These are phyloP conservation scores for Nematolebias whitei DNA, from an alignment of 2,113 vertebrate species.

Conservation along the genomic window DNA sequence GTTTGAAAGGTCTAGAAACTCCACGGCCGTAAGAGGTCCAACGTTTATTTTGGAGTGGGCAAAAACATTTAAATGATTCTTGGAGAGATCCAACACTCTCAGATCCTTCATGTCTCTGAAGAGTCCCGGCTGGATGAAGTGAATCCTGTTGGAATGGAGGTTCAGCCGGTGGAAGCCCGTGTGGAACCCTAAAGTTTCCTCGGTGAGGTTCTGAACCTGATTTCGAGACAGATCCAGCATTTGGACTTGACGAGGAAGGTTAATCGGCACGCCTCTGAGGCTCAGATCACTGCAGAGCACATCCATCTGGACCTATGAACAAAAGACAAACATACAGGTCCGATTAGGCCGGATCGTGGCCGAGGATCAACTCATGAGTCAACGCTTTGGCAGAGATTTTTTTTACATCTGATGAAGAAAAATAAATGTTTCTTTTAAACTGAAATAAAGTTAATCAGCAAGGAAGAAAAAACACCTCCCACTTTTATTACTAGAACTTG, in stretches of 20 bases:
- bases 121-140: conserved; percentile 84
- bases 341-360: conserved; percentile 32
- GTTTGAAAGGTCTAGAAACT: conserved; percentile 86
- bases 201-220: conserved; percentile 83
- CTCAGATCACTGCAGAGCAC: conserved; percentile 82
- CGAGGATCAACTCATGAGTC: conserved; percentile 38
- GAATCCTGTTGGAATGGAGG: conserved; percentile 87
- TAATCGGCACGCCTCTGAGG: conserved; percentile 79
- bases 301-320: conserved; percentile 79
- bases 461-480: not conserved
- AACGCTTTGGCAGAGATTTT: conserved; percentile 44
- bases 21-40: conserved; percentile 80
- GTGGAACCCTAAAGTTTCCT: conserved; percentile 76
- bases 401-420: too few relatives aligned
- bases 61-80: conserved; percentile 82
- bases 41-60: conserved; percentile 69
- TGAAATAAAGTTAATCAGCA: not conserved
- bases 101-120: conserved; percentile 83
- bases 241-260: conserved; percentile 77
- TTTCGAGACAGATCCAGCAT: conserved; percentile 89
- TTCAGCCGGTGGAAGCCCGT: conserved; percentile 81
- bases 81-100: conserved; percentile 86
- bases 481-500: conserved; percentile 4
- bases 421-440: too few relatives aligned
- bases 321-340: conserved; percentile 43